Conservation (phyloP, 2,113 vertebrate species). For the Mustela lutreola region DNA sequence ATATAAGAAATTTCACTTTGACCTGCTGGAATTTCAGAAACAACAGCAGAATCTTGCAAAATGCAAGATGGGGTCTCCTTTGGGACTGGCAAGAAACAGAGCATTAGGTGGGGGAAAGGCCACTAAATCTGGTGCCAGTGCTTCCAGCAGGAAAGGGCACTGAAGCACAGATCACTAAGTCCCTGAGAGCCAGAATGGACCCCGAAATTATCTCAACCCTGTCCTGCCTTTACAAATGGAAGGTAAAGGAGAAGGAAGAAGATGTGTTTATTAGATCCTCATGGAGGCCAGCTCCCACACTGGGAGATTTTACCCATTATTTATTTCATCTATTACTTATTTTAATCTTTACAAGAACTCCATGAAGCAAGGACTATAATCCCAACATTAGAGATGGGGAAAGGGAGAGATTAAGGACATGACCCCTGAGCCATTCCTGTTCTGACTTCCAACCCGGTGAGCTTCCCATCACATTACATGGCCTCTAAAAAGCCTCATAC, state of each 20-base stretch:
- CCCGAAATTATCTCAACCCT: not conserved
- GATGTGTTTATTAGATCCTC: not conserved
- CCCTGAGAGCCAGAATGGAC: not conserved
- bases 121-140: not conserved
- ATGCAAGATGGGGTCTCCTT: not conserved
- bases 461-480: not conserved
- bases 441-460: not conserved
- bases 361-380: not conserved
- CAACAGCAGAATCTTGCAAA: constrained; percentile 63
- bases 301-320: not conserved
- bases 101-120: not conserved
- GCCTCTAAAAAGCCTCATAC: not conserved
- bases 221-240: not conserved
- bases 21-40: constrained; percentile 33
- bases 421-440: not conserved
- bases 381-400: not conserved
- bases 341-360: constrained; percentile 16
- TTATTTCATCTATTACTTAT: not conserved
- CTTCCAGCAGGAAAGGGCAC: not conserved
- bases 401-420: not conserved
- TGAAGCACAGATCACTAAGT: not conserved
- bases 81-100: not conserved
- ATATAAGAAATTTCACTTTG: constrained; percentile 55
- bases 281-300: not conserved
- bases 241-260: not conserved